Evolutionary conservation across 2,888 invertebrate species (phyloP), one percentile per base, ranked within the genome.

Genomic region (Lottia scabra): DNA sequence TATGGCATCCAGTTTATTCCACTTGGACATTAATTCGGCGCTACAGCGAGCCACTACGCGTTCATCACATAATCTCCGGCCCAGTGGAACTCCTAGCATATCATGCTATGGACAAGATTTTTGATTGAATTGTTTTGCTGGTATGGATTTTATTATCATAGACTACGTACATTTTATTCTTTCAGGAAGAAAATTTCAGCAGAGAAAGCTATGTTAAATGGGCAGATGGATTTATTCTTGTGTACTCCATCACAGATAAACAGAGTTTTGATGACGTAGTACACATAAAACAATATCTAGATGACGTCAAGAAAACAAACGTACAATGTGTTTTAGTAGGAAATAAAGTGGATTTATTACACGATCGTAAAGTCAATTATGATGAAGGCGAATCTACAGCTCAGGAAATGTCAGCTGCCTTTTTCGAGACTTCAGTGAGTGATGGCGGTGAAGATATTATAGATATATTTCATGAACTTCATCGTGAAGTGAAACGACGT

Each of bases 391-490:
- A 87, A 73, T 76, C 79, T 2, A 65, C 86, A 45, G 87, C 88
- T 1, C 76, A 81, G 5, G 86, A 88, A 30, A 81, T 86, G 83
- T 85, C 86, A 56, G 85, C 86, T 74, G 86, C 86, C 0, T 88
- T 87, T 76, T 87, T 83, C 77, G 88, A 88, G 72, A 89, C 83
- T 26, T 87, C 86, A 30, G 89, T 88, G 38, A 84, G 86, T 73
- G 88, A 89, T 69, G 88, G 88, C 3, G 83, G 86, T n/a, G 79
- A 81, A 4, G 85, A 86, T 69, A 87, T 89, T n/a, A 71, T 80
- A 8, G 88, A 89, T 73, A 79, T 88, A 63, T 89, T 89, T 75
- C 80, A 86, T 66, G 88, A 89, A 79, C 83, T 89, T 46, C 85
- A 87, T 72, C 79, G 89, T 23, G 89, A 89, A 71, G 82, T 89